Percentiles rank a stretch among this genome's conserved stretches.
Conservation (phyloP, 1,140 invertebrate genomes). For the Bombus pascuorum region DNA sequence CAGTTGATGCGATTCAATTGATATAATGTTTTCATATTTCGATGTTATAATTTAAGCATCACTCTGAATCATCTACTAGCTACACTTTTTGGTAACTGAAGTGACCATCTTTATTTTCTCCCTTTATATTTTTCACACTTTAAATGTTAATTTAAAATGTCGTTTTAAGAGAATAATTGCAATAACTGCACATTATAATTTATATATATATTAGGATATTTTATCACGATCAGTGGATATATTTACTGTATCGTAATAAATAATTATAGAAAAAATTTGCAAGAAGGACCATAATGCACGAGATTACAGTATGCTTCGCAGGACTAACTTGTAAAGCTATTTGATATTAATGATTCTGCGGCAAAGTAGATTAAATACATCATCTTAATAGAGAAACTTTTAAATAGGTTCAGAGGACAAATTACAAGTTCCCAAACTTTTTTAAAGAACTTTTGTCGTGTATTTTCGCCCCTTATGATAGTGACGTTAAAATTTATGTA, state of each 20-base stretch:
- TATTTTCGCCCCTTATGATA: no score
- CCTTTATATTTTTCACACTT: no score
- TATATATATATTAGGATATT: background rate
- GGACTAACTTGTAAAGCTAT: background rate
- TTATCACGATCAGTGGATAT: background rate
- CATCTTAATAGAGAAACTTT: slow-evolving; percentile 23
- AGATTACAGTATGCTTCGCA: background rate
- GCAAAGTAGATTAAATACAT: slow-evolving; percentile 18
- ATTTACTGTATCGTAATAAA: background rate
- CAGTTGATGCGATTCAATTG: no score
- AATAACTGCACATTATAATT: background rate
- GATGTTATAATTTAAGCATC: no score
- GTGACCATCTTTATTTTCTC: no score
- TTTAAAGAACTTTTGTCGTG: background rate
- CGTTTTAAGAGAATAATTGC: background rate
- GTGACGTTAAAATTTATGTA: background rate
- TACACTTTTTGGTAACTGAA: no score
- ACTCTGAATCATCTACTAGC: no score
- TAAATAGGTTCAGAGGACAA: background rate
- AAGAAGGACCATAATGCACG: background rate
- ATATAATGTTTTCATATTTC: no score
- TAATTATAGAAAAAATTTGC: background rate
- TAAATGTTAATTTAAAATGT: no score
- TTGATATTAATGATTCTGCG: background rate
- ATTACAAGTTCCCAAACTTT: background rate